Percentiles rank a stretch among this genome's conserved stretches.
Conservation (phyloP, 2,113 vertebrate genomes). For the Prietella phreatophila region DNA sequence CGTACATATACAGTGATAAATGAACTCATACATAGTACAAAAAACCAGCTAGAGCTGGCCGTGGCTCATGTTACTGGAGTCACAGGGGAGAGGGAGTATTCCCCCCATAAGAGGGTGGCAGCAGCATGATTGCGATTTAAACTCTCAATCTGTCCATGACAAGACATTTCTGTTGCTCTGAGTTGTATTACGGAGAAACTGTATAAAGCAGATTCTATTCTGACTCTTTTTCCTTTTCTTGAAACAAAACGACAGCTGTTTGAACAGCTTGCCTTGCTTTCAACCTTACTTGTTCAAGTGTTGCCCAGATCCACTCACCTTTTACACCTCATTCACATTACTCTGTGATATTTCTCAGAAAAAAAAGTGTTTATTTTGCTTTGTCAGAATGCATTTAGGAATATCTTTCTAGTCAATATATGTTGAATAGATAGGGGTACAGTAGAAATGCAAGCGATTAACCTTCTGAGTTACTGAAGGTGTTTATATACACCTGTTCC, state of each 20-base stretch:
- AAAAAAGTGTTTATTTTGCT: too few species aligned
- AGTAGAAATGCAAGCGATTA: not conserved
- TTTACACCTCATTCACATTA: not conserved
- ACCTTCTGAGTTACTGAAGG: not conserved
- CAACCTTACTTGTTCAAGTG: not conserved
- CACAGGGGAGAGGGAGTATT: not conserved
- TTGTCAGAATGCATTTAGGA: not conserved
- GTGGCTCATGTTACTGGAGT: too few species aligned
- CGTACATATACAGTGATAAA: too few species aligned
- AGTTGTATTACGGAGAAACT: not conserved
- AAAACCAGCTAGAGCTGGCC: too few species aligned
- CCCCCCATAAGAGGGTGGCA: not conserved
- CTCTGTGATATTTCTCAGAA: not conserved
- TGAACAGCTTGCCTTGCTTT: not conserved
- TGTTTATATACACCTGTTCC: not conserved
- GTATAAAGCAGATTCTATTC: not conserved
- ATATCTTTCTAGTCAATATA: not conserved
- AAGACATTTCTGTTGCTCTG: not conserved
- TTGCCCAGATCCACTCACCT: not conserved
- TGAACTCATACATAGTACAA: too few species aligned
- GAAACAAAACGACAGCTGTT: not conserved
- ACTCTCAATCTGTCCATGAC: not conserved
- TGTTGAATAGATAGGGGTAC: not conserved
- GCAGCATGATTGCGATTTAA: not conserved
- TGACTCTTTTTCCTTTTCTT: not conserved